Evolutionary conservation across 2,113 vertebrate genomes (phyloP), one percentile per base, ranked within the genome.

Genomic region (Centropus unirufus): DNA sequence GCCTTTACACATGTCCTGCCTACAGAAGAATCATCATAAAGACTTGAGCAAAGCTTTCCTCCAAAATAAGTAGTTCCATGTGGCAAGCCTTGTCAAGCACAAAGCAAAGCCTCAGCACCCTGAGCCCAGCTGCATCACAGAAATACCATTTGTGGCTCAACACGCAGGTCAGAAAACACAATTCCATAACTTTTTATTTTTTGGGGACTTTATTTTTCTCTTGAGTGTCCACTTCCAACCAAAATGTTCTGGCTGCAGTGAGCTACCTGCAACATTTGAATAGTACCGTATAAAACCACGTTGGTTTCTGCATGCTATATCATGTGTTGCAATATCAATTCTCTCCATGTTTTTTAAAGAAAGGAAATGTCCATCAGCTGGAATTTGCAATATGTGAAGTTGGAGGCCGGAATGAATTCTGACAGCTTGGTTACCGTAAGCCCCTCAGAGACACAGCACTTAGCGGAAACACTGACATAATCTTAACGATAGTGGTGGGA

Each of bases 401-500:
- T 55, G 90, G 84, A 95, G 64, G 66, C 47, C 59, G 80, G 61
- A 88, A 83, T 68, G 12, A 83, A 61, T 90, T 87, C 87, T 91
- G 70, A 74, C 75, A 86, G 42, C 51, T 70, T 74, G 32, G 59
- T 90, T 94, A 52, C 42, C 34, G 22, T 83, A 63, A 93, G 72
- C 55, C 83, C 59, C 85, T 83, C 88, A 52, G 84, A 90, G 90
- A 70, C 51, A 66, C 17, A 6, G 42, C 26, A 27, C 59, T 85
- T 70, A 67, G 67, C 90, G 90, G 82, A 93, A 96, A 94, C 42
- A 68, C 55, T 92, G 84, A 86, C 95, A 91, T 89, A 91, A 80
- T 66, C 67, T 59, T 90, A 57, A 69, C 0, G 51, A 86, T 58
- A 86, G 75, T 58, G 26, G 52, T 2, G 29, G 87, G 66, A 95